phyloP scores from a whole-genome alignment of 2,113 vertebrate species.

The Poeciliopsis occidentalis region DNA sequence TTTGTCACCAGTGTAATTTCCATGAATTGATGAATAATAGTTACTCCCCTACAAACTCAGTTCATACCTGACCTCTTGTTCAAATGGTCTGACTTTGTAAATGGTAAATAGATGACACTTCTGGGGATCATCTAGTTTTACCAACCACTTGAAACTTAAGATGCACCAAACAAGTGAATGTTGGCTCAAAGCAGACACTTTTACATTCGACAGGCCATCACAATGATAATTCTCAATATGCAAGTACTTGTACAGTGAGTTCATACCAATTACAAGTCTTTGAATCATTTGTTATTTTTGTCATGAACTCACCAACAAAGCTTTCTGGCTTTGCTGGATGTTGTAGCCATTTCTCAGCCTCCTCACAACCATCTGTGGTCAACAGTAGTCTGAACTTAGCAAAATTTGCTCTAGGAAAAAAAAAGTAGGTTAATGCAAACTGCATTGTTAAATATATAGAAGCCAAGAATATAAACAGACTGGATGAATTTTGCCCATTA shows the following conservation, averaged over 20 bases:
- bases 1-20: neutral
- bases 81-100: neutral
- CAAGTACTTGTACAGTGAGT: neutral
- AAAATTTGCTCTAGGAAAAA: no score
- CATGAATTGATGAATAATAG: neutral
- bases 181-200: neutral
- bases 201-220: neutral
- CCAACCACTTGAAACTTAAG: neutral
- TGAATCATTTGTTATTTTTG: no score
- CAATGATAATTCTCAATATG: neutral
- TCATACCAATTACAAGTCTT: neutral
- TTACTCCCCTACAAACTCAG: neutral
- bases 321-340: no score
- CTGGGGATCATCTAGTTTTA: neutral
- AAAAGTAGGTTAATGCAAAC: no score
- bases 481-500: no score
- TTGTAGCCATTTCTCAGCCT: no score
- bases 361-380: no score
- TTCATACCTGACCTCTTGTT: neutral
- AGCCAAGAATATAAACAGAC: no score
- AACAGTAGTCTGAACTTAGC: no score
- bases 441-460: no score
- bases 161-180: neutral
- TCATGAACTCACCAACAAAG: no score
- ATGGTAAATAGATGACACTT: neutral